Base-by-base conservation (phyloP, 2,888 invertebrate species). In the Drosophila neotestacea region DNA sequence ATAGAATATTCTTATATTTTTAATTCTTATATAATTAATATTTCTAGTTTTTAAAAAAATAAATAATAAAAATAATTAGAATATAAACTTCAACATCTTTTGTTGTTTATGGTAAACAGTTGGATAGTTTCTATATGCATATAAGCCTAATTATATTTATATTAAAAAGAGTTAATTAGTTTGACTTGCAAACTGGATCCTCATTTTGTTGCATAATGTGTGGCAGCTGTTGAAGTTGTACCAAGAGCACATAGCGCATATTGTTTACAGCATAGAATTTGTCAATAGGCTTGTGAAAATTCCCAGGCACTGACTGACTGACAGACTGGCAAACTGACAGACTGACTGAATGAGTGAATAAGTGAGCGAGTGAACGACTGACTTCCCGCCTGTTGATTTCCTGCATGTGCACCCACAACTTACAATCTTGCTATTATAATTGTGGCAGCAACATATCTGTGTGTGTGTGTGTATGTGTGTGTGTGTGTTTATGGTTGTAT, bases 201-300 rank as follows among this genome's bases (percentile, higher is more conserved):
- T 10, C 28, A 32, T 11, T 7, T 48, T 13, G 54, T 74, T 74
- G 54, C 75, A 74, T 51, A 63, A 74, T 41, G 41, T 44, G 67
- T 44, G 67, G 6, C 47, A 44, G 48, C 38, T 52, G 38, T 42
- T 61, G 4, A 38, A 44, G 48, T 39, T 52, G 39, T 28, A 32
- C 10, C 22, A 9, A 47, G 38, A 34, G 27, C 48, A 4, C 38
- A 11, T 48, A 42, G 60, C 27, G 30, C 52, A 67, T 73, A 74
- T 76, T 76, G 72, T 75, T 66, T 63, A 39, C 16, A 41, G 54
- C 67, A 62, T 63, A 77, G 77, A 77, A 77, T 76, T 76, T 71
- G 67, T 62, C 72, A 76, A 76, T 74, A 42, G 63, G 63, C 72
- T 46, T 76, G 75, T 70, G 85, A 85, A 81, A 32, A 75, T 69